Conservation (phyloP, 2,797 vertebrate species). For the Phrynocephalus guinanensis region DNA sequence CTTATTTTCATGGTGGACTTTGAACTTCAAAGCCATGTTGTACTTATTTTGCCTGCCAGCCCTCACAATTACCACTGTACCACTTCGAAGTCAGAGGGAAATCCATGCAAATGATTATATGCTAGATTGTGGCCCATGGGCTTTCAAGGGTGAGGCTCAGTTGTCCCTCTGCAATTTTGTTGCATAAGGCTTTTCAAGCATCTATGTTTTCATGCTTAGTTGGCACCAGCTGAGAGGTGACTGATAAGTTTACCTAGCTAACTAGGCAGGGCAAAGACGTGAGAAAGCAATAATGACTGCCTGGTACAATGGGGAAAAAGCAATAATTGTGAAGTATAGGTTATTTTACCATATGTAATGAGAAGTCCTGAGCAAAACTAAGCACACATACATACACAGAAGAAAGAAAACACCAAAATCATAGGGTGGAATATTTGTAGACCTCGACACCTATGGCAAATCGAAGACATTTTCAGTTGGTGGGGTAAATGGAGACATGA, state of each 20-base stretch:
- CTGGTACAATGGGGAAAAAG: background rate
- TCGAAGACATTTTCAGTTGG: no score
- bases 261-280: background rate
- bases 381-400: background rate
- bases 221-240: background rate
- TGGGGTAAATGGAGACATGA: no score
- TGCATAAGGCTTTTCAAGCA: background rate
- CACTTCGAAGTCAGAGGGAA: background rate
- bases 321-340: background rate
- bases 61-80: background rate
- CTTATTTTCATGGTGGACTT: conserved; percentile 24
- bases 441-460: no score
- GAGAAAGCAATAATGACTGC: background rate
- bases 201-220: background rate
- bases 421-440: background rate
- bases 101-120: background rate
- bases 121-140: background rate
- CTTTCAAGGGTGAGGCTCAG: background rate
- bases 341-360: background rate
- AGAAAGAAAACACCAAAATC: background rate
- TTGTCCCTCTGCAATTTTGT: background rate
- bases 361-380: background rate
- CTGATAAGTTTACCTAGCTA: background rate
- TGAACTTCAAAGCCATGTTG: conserved; percentile 25
- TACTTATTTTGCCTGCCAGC: background rate